Percentiles rank a stretch among this genome's conserved stretches.
phyloP scores from a whole-genome alignment of 2,888 invertebrate species.

The Catocala sponsa region DNA sequence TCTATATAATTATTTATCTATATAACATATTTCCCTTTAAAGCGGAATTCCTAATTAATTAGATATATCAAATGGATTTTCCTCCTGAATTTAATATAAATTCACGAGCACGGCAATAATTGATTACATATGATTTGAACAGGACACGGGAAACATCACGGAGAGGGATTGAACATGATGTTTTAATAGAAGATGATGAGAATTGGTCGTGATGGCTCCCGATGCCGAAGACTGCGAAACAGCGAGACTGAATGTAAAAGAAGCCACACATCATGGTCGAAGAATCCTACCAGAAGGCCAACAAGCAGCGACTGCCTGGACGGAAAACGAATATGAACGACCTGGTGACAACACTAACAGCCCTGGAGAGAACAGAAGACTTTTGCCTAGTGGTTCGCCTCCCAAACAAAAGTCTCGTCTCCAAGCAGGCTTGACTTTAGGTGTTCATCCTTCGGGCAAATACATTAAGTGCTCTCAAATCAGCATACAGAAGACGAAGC shows the following conservation, averaged over 20 bases:
- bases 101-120: constrained; percentile 24
- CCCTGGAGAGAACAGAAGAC: constrained; percentile 70
- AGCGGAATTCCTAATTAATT: constrained; percentile 47
- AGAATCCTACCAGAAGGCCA: constrained; percentile 63
- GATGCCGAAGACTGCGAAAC: constrained; percentile 69
- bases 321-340: constrained; percentile 65
- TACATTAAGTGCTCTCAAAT: constrained; percentile 55
- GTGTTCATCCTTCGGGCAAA: constrained; percentile 56
- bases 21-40: constrained; percentile 2
- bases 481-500: constrained; percentile 46
- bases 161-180: constrained; percentile 18
- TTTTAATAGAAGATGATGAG: constrained; percentile 32
- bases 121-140: constrained; percentile 30
- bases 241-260: constrained; percentile 59
- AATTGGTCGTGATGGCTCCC: constrained; percentile 63
- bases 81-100: constrained; percentile 46
- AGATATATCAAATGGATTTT: constrained; percentile 37
- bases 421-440: constrained; percentile 72
- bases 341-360: constrained; percentile 51
- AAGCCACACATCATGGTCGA: constrained; percentile 60
- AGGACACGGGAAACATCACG: constrained; percentile 28
- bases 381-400: constrained; percentile 58
- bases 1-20: background rate
- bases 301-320: constrained; percentile 71
- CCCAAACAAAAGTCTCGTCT: constrained; percentile 58